Percentiles rank a stretch among this genome's conserved stretches.
Evolutionary conservation across 2,888 invertebrate genomes (phyloP).

Genomic region (Patella caerulea): DNA sequence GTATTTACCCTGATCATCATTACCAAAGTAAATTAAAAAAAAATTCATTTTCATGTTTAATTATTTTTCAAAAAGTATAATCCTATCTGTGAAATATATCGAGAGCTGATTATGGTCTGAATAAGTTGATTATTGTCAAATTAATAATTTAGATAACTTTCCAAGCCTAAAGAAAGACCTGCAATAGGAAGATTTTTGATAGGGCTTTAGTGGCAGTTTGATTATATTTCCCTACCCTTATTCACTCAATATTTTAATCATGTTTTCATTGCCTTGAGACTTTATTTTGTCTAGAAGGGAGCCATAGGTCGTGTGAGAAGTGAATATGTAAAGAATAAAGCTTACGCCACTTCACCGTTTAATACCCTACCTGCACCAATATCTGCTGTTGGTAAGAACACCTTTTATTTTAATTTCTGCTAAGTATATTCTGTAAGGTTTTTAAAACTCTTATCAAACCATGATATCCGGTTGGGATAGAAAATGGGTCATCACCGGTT

Average conservation of each 20-base stretch:
- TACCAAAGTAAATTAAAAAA: background rate
- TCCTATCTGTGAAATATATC: too few species aligned
- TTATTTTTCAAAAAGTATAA: too few species aligned
- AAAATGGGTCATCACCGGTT: too few species aligned
- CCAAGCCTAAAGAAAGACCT: too few species aligned
- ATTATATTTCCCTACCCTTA: background rate
- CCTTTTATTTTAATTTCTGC: too few species aligned
- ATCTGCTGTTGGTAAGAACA: constrained; percentile 80
- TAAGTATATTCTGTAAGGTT: too few species aligned
- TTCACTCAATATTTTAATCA: background rate
- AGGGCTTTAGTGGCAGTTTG: background rate
- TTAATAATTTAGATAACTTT: too few species aligned
- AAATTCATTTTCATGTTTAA: too few species aligned
- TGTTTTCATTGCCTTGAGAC: background rate
- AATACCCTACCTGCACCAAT: constrained; percentile 79
- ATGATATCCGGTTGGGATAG: too few species aligned
- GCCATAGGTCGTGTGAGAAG: constrained; percentile 74
- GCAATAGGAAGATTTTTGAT: background rate
- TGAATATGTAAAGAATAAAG: constrained; percentile 70
- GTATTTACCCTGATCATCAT: constrained; percentile 66
- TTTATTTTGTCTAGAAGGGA: constrained; percentile 55
- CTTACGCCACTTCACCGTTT: background rate
- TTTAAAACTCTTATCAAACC: too few species aligned
- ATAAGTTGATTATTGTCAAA: too few species aligned
- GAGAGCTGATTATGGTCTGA: too few species aligned